Base-by-base conservation (phyloP, 2,113 vertebrate genomes). In the Excalfactoria chinensis region DNA sequence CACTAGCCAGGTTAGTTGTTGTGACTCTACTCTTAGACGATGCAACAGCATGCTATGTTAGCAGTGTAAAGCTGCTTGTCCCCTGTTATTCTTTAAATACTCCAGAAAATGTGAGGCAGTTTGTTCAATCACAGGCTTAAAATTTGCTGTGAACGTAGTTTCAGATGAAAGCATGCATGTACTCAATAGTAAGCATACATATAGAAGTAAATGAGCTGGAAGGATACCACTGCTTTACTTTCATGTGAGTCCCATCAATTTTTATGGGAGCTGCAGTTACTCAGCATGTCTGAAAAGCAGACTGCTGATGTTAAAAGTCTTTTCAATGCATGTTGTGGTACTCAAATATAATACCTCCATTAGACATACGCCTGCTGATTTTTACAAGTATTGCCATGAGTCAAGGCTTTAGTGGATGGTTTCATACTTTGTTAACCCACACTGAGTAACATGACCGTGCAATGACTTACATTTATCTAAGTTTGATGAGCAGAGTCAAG, bases 361-460 rank as follows among this genome's bases (percentile, higher is more conserved):
- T 86, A 78, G 59, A 84, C 59, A 55, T 84, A 15, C 18, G 44
- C 78, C 11, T 82, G 66, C 63, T 70, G 41, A 20, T n/a, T 90
- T 84, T 79, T 18, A 53, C 67, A 90, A 92, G 70, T 76, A 49
- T 59, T 87, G 40, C 55, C 37, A 69, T 89, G 84, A 90, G 89
- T 88, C 81, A 67, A 81, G 32, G 62, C 80, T 96, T 95, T 93
- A 70, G 68, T 92, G 32, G 53, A 30, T 62, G 32, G 46, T 92
- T 93, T 94, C 49, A 49, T 87, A 90, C 68, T 75, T 80, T 76
- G 68, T 82, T 96, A 89, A 82, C 49, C 58, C 68, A 70, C 32
- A 67, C 62, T 82, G 75, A 90, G 70, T 79, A 79, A 75, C 4
- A 8, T 90, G 62, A 30, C 64, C 86, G 40, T 80, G 73, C 67